Conservation (phyloP, 2,888 invertebrate genomes). For the Cartodere bifasciata region DNA sequence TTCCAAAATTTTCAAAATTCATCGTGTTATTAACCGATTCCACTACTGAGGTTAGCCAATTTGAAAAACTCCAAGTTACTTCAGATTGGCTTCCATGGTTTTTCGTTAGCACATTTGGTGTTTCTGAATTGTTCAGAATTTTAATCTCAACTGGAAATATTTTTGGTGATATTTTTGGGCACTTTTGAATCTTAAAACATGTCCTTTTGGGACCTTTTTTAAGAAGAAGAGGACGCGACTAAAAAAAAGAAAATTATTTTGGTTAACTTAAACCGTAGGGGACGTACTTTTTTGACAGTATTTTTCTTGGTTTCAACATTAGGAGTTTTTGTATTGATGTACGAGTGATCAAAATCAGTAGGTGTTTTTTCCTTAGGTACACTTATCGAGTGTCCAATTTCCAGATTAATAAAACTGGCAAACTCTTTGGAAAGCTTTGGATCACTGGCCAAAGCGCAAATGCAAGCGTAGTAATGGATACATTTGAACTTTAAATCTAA, state of each 20-base stretch:
- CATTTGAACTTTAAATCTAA: slow-evolving; percentile 37
- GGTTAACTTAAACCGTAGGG: too few species aligned
- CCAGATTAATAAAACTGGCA: slow-evolving; percentile 42
- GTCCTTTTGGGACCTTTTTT: too few species aligned
- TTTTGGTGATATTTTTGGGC: slow-evolving; percentile 21
- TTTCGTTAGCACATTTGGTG: slow-evolving; percentile 6
- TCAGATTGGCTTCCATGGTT: slow-evolving; percentile 6
- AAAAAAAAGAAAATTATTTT: too few species aligned
- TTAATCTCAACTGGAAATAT: slow-evolving; percentile 26
- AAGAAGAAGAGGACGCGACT: too few species aligned
- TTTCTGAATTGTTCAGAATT: slow-evolving; percentile 18
- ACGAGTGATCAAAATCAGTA: too few species aligned
- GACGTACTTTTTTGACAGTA: too few species aligned
- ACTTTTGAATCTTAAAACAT: too few species aligned
- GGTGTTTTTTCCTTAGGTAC: too few species aligned
- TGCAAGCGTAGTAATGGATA: slow-evolving; percentile 58
- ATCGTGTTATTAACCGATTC: slow-evolving; percentile 65
- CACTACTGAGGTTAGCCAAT: slow-evolving; percentile 65
- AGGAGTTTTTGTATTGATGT: too few species aligned
- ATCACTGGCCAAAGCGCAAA: slow-evolving; percentile 57
- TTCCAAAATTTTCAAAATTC: slow-evolving; percentile 54
- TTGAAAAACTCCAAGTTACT: slow-evolving; percentile 41
- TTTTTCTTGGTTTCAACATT: too few species aligned
- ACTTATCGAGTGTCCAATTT: too few species aligned
- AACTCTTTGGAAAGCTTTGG: slow-evolving; percentile 49